Conservation (phyloP, 2,797 vertebrate genomes). For the Artibeus lituratus region DNA sequence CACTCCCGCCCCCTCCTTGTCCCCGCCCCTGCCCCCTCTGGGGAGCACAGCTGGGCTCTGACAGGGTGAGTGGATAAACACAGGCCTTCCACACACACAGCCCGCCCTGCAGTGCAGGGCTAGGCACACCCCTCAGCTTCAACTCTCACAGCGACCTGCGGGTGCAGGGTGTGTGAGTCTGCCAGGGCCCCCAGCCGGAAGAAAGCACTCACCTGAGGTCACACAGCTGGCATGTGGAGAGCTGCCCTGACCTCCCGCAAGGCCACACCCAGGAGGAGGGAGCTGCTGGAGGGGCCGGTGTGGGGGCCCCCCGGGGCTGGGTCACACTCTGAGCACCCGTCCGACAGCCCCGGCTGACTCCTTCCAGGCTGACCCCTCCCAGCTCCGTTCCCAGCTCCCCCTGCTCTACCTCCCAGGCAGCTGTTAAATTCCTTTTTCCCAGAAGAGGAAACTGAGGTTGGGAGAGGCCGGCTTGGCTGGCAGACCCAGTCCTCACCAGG, state of each 20-base stretch:
- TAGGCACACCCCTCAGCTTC: neutral
- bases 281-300: neutral
- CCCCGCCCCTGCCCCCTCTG: neutral
- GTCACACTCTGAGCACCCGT: neutral
- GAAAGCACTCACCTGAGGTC: neutral
- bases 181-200: neutral
- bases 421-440: neutral
- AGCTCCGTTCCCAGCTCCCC: neutral
- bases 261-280: neutral
- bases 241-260: neutral
- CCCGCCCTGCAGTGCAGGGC: slow-evolving; percentile 37
- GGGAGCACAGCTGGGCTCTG: slow-evolving; percentile 69
- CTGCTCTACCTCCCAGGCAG: neutral
- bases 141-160: neutral
- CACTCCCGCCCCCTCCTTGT: neutral
- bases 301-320: neutral
- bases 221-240: neutral
- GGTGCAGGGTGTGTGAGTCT: neutral
- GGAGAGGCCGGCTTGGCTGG: neutral
- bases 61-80: slow-evolving; percentile 67
- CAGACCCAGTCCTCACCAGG: neutral
- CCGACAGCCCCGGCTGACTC: neutral
- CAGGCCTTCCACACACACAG: slow-evolving; percentile 51
- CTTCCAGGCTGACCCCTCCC: neutral
- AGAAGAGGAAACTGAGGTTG: neutral